phyloP scores from a whole-genome alignment of 1,140 invertebrate species.

The Drosophila parabipectinata region DNA sequence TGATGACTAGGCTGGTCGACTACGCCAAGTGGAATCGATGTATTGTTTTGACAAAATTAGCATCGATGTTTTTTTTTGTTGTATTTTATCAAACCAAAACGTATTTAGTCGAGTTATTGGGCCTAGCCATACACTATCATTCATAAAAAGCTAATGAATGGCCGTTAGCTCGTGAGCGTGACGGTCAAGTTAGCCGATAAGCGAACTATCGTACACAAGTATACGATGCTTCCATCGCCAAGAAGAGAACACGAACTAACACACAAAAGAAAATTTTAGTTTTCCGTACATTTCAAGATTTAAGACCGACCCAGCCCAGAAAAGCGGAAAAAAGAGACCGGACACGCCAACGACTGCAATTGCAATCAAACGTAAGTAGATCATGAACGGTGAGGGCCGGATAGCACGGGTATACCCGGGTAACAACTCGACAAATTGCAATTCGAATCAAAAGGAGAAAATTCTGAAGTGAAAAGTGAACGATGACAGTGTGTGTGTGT shows the following conservation, averaged over 20 bases:
- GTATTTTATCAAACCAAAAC: too few relatives aligned
- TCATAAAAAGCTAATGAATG: too few relatives aligned
- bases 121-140: too few relatives aligned
- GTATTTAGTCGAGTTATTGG: too few relatives aligned
- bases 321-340: slow-evolving; percentile 60
- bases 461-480: slow-evolving; percentile 81
- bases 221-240: slow-evolving; percentile 9
- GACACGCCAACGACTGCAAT: slow-evolving; percentile 40
- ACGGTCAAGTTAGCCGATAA: background rate
- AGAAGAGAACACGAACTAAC: slow-evolving; percentile 52
- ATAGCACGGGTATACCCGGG: background rate
- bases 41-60: background rate
- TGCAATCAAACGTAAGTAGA: slow-evolving; percentile 65
- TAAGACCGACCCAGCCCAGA: slow-evolving; percentile 72
- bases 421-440: slow-evolving; percentile 12
- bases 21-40: background rate
- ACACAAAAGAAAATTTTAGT: slow-evolving; percentile 78
- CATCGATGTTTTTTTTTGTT: too few relatives aligned
- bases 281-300: slow-evolving; percentile 72
- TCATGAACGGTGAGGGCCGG: slow-evolving; percentile 3
- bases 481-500: slow-evolving; percentile 45
- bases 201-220: background rate
- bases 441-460: slow-evolving; percentile 66
- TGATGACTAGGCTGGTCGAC: background rate
- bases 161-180: background rate